phyloP scores from a whole-genome alignment of 2,113 vertebrate species.

The Campylomormyrus numenius region DNA sequence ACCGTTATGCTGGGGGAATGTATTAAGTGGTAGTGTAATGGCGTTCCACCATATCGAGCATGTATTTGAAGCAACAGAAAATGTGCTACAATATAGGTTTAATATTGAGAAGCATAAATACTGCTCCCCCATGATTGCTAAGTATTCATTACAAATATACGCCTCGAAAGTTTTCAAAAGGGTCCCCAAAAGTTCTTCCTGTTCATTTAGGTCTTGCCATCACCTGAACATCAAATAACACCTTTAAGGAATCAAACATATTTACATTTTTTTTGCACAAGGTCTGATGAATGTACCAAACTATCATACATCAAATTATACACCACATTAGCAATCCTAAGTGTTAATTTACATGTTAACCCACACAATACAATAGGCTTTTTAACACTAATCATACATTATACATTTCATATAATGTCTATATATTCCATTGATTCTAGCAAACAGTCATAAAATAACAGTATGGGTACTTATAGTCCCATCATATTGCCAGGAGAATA shows the following conservation, averaged over 20 bases:
- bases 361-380: conserved; percentile 14
- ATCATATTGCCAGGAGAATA: conserved; percentile 6
- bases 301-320: conserved; percentile 6
- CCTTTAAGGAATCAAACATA: conserved; percentile 46
- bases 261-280: conserved; percentile 51
- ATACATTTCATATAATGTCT: conserved; percentile 5
- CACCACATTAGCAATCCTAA: conserved; percentile 6
- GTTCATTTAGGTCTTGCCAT: conserved; percentile 27
- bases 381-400: conserved; percentile 2
- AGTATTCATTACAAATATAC: background rate
- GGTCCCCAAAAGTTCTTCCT: background rate
- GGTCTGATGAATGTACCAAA: conserved; percentile 34
- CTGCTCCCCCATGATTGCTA: background rate
- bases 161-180: background rate
- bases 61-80: background rate
- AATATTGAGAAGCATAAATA: conserved; percentile 15
- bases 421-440: background rate
- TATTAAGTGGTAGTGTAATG: background rate
- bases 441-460: background rate
- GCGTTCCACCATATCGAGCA: background rate
- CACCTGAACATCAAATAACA: conserved; percentile 46
- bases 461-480: background rate
- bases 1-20: background rate
- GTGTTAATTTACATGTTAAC: conserved; percentile 11
- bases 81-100: background rate